These are phyloP conservation scores for Lasiurus cinereus DNA, from an alignment of 2,113 vertebrate genomes.

Conservation along the genomic window DNA sequence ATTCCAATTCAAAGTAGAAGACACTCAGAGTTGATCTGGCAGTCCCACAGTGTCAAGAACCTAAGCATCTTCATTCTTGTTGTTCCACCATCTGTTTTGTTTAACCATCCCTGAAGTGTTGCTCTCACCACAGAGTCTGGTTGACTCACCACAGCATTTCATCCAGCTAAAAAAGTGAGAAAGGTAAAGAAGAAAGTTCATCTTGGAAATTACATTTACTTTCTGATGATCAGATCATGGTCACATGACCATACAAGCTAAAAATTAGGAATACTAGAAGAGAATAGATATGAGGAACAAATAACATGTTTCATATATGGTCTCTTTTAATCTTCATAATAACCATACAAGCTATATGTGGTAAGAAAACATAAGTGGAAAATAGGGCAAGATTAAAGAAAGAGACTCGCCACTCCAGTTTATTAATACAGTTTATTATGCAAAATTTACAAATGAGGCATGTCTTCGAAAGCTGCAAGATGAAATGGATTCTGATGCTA, in stretches of 20 bases:
- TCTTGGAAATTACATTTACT: conserved; percentile 1
- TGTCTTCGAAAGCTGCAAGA: background rate
- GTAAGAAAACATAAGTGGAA: background rate
- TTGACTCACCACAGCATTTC: background rate
- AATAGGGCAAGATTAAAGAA: background rate
- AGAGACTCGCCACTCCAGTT: background rate
- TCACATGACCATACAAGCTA: background rate
- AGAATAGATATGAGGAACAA: background rate
- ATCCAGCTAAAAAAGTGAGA: background rate
- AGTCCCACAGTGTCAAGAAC: background rate
- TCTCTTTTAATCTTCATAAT: conserved; percentile 54
- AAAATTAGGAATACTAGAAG: background rate
- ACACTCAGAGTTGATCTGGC: background rate
- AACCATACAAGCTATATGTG: background rate
- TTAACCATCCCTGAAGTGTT: background rate
- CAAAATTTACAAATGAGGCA: background rate
- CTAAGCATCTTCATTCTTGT: conserved; percentile 15
- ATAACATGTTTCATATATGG: background rate
- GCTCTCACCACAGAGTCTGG: background rate
- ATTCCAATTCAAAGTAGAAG: conserved; percentile 23
- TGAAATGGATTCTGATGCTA: too few species aligned
- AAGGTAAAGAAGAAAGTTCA: background rate
- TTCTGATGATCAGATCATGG: background rate
- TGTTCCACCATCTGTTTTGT: background rate
- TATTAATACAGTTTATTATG: background rate